A percentile compares a stretch with the other conserved stretches of the same genome.
Conservation (phyloP, 2,113 vertebrate species). For the Pachyramphus minor region DNA sequence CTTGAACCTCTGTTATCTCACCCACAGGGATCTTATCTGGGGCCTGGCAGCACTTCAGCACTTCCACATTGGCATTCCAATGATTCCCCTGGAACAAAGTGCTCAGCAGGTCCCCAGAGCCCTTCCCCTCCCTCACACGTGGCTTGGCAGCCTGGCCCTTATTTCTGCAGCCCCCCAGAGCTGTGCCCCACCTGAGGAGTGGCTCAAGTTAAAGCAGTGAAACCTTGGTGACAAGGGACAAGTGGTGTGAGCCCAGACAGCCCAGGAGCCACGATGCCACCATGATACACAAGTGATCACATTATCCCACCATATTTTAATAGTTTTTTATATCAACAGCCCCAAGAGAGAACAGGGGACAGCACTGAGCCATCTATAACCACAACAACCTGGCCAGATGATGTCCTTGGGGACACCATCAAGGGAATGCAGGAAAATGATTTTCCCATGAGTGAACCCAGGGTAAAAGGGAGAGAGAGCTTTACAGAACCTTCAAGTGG, state of each 20-base stretch:
- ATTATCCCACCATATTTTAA: not conserved
- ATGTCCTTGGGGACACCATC: not conserved
- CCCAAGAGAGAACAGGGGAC: not conserved
- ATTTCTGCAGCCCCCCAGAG: not conserved
- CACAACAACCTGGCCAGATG: not conserved
- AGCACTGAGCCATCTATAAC: accelerated
- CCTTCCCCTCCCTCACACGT: accelerated
- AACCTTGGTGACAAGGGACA: accelerated
- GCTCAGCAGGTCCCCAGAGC: not conserved
- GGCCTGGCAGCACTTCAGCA: not conserved
- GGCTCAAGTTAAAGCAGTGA: accelerated
- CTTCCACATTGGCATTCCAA: not conserved
- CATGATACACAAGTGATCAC: accelerated
- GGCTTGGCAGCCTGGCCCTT: not conserved
- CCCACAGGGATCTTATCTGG: not conserved
- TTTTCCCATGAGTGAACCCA: not conserved
- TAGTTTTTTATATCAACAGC: accelerated
- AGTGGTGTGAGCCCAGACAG: accelerated
- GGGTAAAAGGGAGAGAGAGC: not conserved
- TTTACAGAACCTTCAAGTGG: not conserved
- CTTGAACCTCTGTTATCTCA: not conserved
- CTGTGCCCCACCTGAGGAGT: accelerated
- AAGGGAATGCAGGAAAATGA: accelerated
- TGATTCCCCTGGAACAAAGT: not conserved
- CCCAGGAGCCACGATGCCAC: accelerated